phyloP scores from a whole-genome alignment of 1,140 invertebrate species.

The Trichomalopsis sarcophagae region DNA sequence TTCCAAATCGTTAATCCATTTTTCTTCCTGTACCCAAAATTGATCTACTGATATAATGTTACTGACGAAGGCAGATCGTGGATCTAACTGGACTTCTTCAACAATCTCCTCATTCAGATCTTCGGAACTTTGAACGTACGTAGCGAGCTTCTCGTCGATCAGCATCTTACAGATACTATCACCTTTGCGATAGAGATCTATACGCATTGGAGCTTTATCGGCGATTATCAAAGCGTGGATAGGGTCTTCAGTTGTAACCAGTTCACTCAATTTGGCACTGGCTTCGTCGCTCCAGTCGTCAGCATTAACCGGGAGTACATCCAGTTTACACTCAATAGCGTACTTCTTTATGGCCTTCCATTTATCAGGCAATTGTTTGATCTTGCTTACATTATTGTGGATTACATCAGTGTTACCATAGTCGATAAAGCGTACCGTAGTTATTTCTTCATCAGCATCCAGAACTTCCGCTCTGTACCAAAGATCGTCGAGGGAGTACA shows the following conservation, averaged over 20 bases:
- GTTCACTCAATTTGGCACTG: constrained; percentile 68
- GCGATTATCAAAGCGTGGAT: constrained; percentile 32
- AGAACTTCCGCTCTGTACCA: constrained; percentile 91
- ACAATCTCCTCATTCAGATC: constrained; percentile 59
- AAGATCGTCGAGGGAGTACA: constrained; percentile 81
- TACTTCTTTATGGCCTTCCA: constrained; percentile 75
- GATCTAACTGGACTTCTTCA: constrained; percentile 63
- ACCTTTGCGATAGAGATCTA: constrained; percentile 31
- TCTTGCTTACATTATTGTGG: constrained; percentile 75
- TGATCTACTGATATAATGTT: constrained; percentile 77
- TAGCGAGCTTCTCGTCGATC: constrained; percentile 19
- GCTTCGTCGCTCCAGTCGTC: constrained; percentile 81
- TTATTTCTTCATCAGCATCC: constrained; percentile 81
- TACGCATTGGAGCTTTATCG: constrained; percentile 29
- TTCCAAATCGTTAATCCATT: constrained; percentile 75
- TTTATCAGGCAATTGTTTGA: constrained; percentile 78
- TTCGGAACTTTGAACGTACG: not conserved
- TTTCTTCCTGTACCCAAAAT: constrained; percentile 81
- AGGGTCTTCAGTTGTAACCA: not conserved
- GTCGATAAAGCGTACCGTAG: constrained; percentile 87
- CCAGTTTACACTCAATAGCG: constrained; percentile 79
- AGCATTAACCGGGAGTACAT: constrained; percentile 78
- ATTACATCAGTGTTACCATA: constrained; percentile 87
- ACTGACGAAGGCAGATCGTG: constrained; percentile 72
- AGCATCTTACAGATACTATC: constrained; percentile 30